phyloP scores from a whole-genome alignment of 2,888 invertebrate species.

The Ptychoptera contaminata region DNA sequence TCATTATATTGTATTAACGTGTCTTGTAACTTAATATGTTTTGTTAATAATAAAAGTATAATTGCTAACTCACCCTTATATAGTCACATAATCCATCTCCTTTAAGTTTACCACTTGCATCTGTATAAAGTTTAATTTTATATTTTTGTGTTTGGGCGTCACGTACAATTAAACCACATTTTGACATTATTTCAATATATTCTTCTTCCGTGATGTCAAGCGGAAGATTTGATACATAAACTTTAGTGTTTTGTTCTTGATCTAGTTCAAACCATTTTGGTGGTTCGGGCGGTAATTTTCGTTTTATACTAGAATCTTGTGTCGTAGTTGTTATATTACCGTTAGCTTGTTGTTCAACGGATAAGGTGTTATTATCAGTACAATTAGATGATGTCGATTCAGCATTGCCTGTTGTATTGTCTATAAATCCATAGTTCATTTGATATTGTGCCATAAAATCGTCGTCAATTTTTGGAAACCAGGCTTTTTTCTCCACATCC shows the following conservation, averaged over 20 bases:
- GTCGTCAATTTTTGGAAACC: conserved; percentile 95
- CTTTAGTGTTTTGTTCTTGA: conserved; percentile 79
- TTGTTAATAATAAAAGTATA: not conserved
- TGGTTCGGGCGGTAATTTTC: conserved; percentile 37
- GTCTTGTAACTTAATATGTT: not conserved
- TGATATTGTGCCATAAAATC: conserved; percentile 94
- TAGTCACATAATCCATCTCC: conserved; percentile 95
- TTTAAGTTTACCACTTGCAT: conserved; percentile 66
- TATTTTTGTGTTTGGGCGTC: conserved; percentile 64
- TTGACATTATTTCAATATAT: conserved; percentile 83
- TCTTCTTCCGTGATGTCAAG: conserved; percentile 75
- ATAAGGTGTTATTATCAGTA: not conserved
- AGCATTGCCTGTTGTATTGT: conserved; percentile 31
- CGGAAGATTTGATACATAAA: conserved; percentile 90
- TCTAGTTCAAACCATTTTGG: conserved; percentile 83
- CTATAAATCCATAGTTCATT: conserved; percentile 80
- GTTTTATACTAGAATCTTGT: conserved; percentile 23
- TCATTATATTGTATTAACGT: no score
- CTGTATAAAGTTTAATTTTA: conserved; percentile 85
- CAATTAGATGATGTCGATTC: not conserved
- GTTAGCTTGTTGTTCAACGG: conserved; percentile 15
- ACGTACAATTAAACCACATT: conserved; percentile 88
- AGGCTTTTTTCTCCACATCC: conserved; percentile 80
- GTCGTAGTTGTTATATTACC: conserved; percentile 17
- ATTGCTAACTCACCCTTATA: conserved; percentile 54